These are phyloP conservation scores for Palythoa grandiflora DNA, from an alignment of 92 coral and sea anemone genomes.

Conservation along the genomic window DNA sequence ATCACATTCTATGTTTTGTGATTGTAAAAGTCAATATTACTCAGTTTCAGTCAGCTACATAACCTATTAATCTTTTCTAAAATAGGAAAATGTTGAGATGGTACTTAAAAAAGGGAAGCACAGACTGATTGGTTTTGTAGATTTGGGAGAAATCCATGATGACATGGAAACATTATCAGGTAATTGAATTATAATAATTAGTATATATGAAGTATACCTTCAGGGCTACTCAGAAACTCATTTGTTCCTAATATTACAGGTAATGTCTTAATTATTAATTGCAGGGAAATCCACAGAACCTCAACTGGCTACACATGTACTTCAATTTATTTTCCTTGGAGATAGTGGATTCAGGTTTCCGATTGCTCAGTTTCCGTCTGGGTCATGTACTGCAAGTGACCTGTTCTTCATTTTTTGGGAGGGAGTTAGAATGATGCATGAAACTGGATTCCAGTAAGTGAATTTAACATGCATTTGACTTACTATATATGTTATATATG, in stretches of 20 bases:
- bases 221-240: no score
- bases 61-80: no score
- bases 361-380: conserved; percentile 62
- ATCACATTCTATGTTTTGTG: neutral
- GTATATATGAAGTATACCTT: no score
- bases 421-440: conserved; percentile 56
- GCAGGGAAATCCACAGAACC: conserved; percentile 29
- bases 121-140: neutral
- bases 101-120: neutral
- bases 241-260: no score
- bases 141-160: neutral
- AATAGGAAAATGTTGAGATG: neutral
- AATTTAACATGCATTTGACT: neutral
- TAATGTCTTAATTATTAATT: neutral
- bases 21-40: neutral
- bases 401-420: conserved; percentile 57
- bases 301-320: conserved; percentile 59
- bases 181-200: neutral
- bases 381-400: conserved; percentile 46
- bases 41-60: no score
- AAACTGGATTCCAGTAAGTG: conserved; percentile 63
- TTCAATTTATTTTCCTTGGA: conserved; percentile 51
- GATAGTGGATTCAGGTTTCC: conserved; percentile 65
- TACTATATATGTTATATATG: conserved; percentile 1
- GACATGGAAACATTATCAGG: neutral